Evolutionary conservation across 1,140 invertebrate genomes (phyloP), one percentile per base, ranked within the genome.

Genomic region (Penaeus vannamei): DNA sequence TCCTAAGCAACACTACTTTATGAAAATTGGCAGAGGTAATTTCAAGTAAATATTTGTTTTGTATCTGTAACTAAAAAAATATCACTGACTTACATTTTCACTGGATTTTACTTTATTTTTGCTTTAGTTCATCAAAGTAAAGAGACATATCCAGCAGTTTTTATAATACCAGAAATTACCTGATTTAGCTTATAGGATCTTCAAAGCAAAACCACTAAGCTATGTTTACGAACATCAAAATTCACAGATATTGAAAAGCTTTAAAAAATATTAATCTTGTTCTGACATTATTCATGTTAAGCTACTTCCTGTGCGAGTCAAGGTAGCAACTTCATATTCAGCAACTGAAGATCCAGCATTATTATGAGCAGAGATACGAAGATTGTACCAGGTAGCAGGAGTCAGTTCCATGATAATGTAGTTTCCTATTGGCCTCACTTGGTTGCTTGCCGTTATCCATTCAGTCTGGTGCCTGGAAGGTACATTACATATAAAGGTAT

Each of bases 291-390:
- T 19, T 32, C 23, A 60, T 29, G 3, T 77, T 17, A 53, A 91
- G 92, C 94, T 95, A 98, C 97, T 97, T 95, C 98, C 98, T 91
- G 97, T 97, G 90, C 97, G 95, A 32, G 98, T 98, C 17, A 99
- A 94, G 22, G 98, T 99, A 26, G 97, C 97, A 93, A 99, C 99
- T 94, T 98, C 97, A 92, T 98, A 97, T 95, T 98, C 96, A 77
- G 97, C 97, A 60, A 98, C 97, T 36, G 97, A 97, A 91, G 98
- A 98, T 69, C 98, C 98, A 83, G 98, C 98, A 92, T 98, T 98
- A 92, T 98, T 99, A 93, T 98, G 97, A 32, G 98, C 98, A 5
- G 97, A 98, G 29, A 99, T 97, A 60, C 96, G 95, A 91, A 94
- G 93, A 90, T 97, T 95, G 93, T 99, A 99, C 97, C 97, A 98